Evolutionary conservation across 2,888 invertebrate species (phyloP).

Genomic region (Diaphora mendica): DNA sequence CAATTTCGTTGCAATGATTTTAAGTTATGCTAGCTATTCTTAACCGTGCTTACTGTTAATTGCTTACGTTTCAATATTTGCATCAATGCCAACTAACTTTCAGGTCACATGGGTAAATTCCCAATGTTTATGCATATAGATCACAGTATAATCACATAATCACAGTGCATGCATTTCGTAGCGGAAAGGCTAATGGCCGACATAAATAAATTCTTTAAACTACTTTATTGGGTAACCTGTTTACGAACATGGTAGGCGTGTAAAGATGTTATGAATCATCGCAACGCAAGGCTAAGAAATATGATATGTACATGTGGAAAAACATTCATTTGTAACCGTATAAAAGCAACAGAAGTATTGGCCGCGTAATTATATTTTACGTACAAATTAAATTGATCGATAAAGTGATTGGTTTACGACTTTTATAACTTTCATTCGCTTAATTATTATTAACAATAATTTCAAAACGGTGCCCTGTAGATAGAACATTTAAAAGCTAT

Average conservation of each 20-base stretch:
- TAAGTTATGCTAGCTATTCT: constrained; percentile 17
- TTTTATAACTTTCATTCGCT: constrained; percentile 50
- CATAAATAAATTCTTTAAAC: constrained; percentile 78
- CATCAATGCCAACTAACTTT: constrained; percentile 27
- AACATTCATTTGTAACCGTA: constrained; percentile 48
- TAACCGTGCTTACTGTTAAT: constrained; percentile 1
- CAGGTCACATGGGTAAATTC: constrained; percentile 22
- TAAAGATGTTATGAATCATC: constrained; percentile 73
- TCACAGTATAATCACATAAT: constrained; percentile 68
- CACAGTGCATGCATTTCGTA: constrained; percentile 75
- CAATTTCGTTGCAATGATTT: constrained; percentile 13
- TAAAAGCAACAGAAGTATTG: constrained; percentile 41
- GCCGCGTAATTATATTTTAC: constrained; percentile 59
- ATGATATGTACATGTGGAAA: constrained; percentile 57
- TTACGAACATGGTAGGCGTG: constrained; percentile 74
- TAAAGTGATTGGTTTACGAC: constrained; percentile 48
- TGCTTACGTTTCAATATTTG: constrained; percentile 23
- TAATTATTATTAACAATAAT: constrained; percentile 57
- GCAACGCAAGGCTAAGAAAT: constrained; percentile 64
- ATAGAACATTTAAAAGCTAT: constrained; percentile 51
- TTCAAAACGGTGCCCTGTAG: constrained; percentile 58
- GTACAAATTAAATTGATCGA: constrained; percentile 57
- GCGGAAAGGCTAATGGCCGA: constrained; percentile 77
- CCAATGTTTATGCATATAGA: constrained; percentile 60
- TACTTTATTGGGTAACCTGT: constrained; percentile 83